A percentile compares a stretch with the other conserved stretches of the same genome.
Evolutionary conservation across 2,888 invertebrate genomes (phyloP).

Genomic region (Trimorus sp.): DNA sequence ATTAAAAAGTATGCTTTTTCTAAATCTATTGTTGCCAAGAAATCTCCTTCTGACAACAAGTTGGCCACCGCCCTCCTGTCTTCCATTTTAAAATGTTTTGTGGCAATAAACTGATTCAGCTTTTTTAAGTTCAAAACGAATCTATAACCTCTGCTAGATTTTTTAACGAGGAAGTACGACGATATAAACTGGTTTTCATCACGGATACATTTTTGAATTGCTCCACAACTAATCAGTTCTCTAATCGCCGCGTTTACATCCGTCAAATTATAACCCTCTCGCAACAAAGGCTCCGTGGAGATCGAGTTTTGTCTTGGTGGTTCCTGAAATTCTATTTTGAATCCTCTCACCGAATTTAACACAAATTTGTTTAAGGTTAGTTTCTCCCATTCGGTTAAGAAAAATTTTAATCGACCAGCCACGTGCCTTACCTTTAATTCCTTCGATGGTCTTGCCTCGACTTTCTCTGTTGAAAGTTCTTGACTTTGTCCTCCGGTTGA

Average conservation of each 20-base stretch:
- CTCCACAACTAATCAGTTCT: neutral
- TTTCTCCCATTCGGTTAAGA: neutral
- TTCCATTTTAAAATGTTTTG: constrained; percentile 58
- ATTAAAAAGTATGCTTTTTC: constrained; percentile 4
- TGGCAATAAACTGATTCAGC: constrained; percentile 49
- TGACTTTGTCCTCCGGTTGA: neutral
- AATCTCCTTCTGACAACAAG: neutral
- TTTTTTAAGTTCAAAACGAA: constrained; percentile 51
- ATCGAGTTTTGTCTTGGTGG: neutral
- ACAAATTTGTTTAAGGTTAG: constrained; percentile 8
- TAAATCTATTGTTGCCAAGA: constrained; percentile 1
- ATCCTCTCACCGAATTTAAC: neutral
- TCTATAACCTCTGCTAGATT: constrained; percentile 36
- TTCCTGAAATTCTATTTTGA: constrained; percentile 6
- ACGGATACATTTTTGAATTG: neutral
- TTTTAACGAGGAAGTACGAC: constrained; percentile 34
- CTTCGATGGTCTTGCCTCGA: neutral
- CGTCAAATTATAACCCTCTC: neutral
- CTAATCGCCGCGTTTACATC: neutral
- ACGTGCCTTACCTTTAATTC: constrained; percentile 14
- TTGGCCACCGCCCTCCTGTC: constrained; percentile 39
- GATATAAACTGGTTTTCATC: constrained; percentile 42
- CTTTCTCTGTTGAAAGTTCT: neutral
- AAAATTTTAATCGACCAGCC: constrained; percentile 15
- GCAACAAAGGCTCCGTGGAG: neutral